Conservation (phyloP, 1,140 invertebrate species). For the Gyrodactylus salaris region DNA sequence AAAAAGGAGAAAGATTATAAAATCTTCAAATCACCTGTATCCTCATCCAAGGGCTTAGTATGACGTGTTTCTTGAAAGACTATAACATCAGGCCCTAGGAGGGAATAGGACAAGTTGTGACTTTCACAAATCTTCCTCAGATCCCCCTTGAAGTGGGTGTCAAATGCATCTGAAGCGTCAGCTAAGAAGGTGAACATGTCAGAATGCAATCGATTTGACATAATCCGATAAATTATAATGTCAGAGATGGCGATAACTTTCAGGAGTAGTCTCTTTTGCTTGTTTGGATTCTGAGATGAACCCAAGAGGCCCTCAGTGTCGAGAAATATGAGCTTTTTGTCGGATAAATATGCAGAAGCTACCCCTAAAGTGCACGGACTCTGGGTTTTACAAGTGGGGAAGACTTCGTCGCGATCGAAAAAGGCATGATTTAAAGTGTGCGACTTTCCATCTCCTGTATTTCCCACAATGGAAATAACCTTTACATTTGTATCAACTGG, state of each 20-base stretch:
- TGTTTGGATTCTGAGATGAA: slow-evolving; percentile 29
- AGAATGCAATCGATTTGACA: slow-evolving; percentile 36
- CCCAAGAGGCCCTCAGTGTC: slow-evolving; percentile 44
- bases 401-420: slow-evolving; percentile 37
- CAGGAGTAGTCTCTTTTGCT: slow-evolving; percentile 34
- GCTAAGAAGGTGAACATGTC: slow-evolving; percentile 46
- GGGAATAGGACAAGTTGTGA: slow-evolving; percentile 17
- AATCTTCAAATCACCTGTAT: not conserved
- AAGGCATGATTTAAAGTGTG: slow-evolving; percentile 44
- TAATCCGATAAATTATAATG: slow-evolving; percentile 40
- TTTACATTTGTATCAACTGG: slow-evolving; percentile 26
- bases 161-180: slow-evolving; percentile 37
- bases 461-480: slow-evolving; percentile 52
- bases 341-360: slow-evolving; percentile 37
- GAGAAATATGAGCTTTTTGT: slow-evolving; percentile 31
- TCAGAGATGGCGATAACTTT: slow-evolving; percentile 45
- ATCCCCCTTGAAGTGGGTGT: slow-evolving; percentile 34
- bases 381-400: slow-evolving; percentile 35
- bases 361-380: slow-evolving; percentile 41
- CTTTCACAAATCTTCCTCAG: slow-evolving; percentile 22
- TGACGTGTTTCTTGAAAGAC: slow-evolving; percentile 46
- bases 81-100: slow-evolving; percentile 36
- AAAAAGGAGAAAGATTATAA: not conserved
- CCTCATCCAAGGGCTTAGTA: slow-evolving; percentile 22
- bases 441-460: slow-evolving; percentile 50